Percentiles rank a stretch among this genome's conserved stretches.
Evolutionary conservation across 23 tunicate species (phyloP).

Genomic region (Styela plicata): DNA sequence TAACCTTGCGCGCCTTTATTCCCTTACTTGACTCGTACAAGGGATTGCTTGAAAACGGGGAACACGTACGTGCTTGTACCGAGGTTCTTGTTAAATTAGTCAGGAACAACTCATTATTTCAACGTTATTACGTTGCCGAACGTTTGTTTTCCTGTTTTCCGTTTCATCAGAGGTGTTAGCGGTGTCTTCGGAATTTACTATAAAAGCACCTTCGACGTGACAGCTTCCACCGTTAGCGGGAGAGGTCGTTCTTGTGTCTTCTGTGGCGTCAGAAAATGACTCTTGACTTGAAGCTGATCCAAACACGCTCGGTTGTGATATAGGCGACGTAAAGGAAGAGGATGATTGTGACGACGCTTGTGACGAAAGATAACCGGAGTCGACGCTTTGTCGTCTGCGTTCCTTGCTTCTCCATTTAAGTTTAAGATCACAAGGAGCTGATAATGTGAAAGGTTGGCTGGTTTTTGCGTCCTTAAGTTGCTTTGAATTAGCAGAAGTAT

Average conservation of each 20-base stretch:
- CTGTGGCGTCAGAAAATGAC: not conserved
- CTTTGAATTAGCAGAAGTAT: not conserved
- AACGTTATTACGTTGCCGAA: constrained; percentile 26
- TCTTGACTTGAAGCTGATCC: constrained; percentile 1
- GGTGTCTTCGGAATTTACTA: not conserved
- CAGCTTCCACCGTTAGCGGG: constrained; percentile 6
- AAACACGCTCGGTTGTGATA: constrained; percentile 21
- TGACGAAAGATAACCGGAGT: constrained; percentile 28
- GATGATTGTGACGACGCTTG: constrained; percentile 34
- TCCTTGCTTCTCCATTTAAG: constrained; percentile 22
- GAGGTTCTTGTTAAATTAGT: too few relatives aligned
- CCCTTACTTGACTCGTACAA: too few relatives aligned
- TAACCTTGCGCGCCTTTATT: not conserved
- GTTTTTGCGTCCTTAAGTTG: not conserved
- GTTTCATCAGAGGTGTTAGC: not conserved
- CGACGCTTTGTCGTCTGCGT: constrained; percentile 25
- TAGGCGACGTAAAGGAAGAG: constrained; percentile 32
- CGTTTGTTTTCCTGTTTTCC: not conserved
- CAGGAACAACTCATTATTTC: constrained; percentile 61
- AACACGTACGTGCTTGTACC: too few relatives aligned
- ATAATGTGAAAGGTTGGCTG: not conserved
- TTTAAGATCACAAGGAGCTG: constrained; percentile 10
- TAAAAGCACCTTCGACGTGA: constrained; percentile 27
- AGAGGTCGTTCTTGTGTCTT: not conserved
- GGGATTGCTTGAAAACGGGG: too few relatives aligned